Evolutionary conservation across 2,113 vertebrate genomes (phyloP).

Genomic region (Grallaria varia): DNA sequence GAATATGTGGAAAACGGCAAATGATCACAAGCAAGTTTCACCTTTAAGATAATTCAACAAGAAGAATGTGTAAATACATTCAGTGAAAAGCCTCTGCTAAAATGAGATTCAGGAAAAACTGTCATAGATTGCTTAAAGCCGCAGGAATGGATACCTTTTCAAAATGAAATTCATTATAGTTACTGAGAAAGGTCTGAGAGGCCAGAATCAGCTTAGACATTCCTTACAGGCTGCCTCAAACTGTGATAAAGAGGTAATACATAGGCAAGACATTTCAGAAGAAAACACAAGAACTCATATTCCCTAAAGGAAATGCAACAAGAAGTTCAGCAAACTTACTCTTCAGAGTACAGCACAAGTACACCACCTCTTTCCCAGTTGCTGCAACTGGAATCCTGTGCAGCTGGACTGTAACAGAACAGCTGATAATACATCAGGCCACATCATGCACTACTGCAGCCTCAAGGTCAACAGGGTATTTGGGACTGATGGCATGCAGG

Average conservation of each 20-base stretch:
- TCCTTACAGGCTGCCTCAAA: not conserved
- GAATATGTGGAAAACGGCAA: not conserved
- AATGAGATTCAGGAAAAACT: not conserved
- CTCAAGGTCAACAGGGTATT: not conserved
- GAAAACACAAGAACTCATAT: not conserved
- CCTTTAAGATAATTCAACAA: not conserved
- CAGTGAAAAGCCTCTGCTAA: not conserved
- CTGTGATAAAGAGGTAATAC: not conserved
- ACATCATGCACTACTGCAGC: accelerated
- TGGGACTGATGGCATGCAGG: not conserved
- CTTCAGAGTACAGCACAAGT: not conserved
- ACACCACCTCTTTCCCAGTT: not conserved
- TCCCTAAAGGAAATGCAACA: not conserved
- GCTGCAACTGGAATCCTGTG: not conserved
- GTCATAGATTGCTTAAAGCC: not conserved
- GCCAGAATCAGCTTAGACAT: not conserved
- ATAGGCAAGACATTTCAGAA: not conserved
- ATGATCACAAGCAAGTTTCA: not conserved
- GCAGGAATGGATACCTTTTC: not conserved
- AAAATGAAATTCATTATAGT: not conserved
- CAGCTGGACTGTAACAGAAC: not conserved
- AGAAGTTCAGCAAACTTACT: not conserved
- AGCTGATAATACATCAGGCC: not conserved
- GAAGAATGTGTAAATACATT: not conserved
- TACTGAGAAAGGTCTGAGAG: not conserved